Percentiles rank a stretch among this genome's conserved stretches.
These are phyloP conservation scores for Ageneiosus marmoratus DNA, from an alignment of 2,113 vertebrate species.

Conservation along the genomic window DNA sequence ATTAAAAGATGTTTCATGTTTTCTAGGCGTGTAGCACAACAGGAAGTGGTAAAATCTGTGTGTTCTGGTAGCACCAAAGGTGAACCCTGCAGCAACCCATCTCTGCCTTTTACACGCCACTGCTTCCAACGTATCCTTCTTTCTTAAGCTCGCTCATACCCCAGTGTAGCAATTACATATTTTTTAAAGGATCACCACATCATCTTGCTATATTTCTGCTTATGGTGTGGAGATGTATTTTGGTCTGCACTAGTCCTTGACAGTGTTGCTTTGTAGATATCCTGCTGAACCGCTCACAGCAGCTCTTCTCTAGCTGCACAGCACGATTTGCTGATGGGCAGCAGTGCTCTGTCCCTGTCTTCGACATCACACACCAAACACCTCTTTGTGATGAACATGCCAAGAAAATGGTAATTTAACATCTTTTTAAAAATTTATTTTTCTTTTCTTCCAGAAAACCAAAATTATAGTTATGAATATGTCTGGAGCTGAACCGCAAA, in stretches of 20 bases:
- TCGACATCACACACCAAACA: conserved; percentile 98
- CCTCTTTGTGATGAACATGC: conserved; percentile 98
- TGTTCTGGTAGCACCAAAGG: conserved; percentile 88
- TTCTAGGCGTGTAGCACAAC: conserved; percentile 71
- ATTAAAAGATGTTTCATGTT: conserved; percentile 60
- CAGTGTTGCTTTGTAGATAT: conserved; percentile 80
- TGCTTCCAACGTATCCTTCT: conserved; percentile 98
- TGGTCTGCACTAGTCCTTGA: conserved; percentile 73
- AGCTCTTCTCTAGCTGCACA: conserved; percentile 98
- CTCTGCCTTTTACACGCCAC: conserved; percentile 93
- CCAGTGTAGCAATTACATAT: background rate
- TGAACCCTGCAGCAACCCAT: conserved; percentile 83
- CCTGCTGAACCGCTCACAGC: conserved; percentile 94
- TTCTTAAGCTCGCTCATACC: background rate
- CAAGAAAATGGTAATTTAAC: conserved; percentile 94
- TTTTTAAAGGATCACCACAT: background rate
- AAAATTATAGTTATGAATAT: background rate
- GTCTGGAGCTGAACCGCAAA: background rate
- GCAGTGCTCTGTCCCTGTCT: conserved; percentile 96
- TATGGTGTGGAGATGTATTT: conserved; percentile 6
- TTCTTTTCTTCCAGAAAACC: background rate
- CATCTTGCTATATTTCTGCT: too few relatives aligned
- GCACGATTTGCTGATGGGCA: conserved; percentile 98
- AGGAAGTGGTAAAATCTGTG: conserved; percentile 72
- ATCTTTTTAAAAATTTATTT: background rate